Evolutionary conservation across 2,113 vertebrate species (phyloP).

Genomic region (Pseudolaguvia tuberculata): DNA sequence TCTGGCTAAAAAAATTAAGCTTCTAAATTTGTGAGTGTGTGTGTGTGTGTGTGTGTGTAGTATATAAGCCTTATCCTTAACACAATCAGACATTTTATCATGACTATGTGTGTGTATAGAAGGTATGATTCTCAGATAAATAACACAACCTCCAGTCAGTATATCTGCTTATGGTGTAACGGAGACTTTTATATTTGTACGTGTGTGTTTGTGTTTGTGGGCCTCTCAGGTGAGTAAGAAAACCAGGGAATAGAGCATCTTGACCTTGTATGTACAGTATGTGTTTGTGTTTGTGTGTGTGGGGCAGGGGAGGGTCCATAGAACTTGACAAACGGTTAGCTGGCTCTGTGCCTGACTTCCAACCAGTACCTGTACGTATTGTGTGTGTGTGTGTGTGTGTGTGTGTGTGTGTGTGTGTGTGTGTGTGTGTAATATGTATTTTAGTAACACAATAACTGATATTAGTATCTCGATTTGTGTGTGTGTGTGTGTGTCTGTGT

Average conservation of each 20-base stretch:
- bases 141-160: too few species aligned
- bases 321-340: not conserved
- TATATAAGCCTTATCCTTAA: slow-evolving; percentile 25
- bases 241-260: not conserved
- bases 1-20: too few species aligned
- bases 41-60: slow-evolving; percentile 25
- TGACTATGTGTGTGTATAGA: not conserved
- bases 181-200: too few species aligned
- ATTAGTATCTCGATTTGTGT: too few species aligned
- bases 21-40: not conserved
- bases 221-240: slow-evolving; percentile 7
- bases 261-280: not conserved
- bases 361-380: not conserved
- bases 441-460: too few species aligned
- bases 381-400: not conserved
- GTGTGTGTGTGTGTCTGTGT: not conserved
- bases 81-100: not conserved
- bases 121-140: not conserved
- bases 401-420: not conserved
- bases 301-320: too few species aligned
- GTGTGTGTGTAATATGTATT: not conserved
- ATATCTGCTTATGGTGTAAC: too few species aligned
- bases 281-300: not conserved
- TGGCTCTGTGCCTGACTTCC: not conserved
- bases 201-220: slow-evolving; percentile 12